Conservation (phyloP, 2,113 vertebrate species). For the Piaya cayana region DNA sequence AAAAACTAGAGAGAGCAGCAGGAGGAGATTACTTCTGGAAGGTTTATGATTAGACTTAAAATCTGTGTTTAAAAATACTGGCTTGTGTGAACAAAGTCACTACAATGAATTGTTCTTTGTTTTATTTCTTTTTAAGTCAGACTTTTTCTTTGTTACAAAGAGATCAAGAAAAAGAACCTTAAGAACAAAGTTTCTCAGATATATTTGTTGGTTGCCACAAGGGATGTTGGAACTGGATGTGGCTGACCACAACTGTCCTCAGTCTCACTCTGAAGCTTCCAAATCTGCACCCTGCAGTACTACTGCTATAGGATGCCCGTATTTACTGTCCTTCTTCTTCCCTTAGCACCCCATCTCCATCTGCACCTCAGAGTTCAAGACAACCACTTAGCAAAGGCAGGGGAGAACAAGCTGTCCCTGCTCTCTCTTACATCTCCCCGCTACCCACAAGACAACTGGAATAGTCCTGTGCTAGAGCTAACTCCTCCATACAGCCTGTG, state of each 20-base stretch:
- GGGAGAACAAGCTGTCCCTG: not conserved
- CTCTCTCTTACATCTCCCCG: not conserved
- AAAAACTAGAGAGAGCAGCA: not conserved
- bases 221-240: not conserved
- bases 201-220: not conserved
- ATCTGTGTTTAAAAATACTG: not conserved
- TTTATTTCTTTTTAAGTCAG: not conserved
- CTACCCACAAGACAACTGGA: fast-evolving
- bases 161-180: not conserved
- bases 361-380: not conserved
- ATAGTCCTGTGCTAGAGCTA: not conserved
- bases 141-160: not conserved
- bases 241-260: not conserved
- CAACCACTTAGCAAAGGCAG: not conserved
- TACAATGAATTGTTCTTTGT: not conserved
- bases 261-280: not conserved
- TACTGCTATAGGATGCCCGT: fast-evolving
- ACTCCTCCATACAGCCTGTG: not conserved
- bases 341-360: fast-evolving
- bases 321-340: fast-evolving
- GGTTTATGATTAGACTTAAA: not conserved
- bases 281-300: not conserved
- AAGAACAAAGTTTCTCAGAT: not conserved
- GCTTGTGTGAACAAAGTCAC: not conserved
- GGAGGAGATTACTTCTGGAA: not conserved